phyloP scores from a whole-genome alignment of 1,140 invertebrate genomes.

The Heliconius hermathena region DNA sequence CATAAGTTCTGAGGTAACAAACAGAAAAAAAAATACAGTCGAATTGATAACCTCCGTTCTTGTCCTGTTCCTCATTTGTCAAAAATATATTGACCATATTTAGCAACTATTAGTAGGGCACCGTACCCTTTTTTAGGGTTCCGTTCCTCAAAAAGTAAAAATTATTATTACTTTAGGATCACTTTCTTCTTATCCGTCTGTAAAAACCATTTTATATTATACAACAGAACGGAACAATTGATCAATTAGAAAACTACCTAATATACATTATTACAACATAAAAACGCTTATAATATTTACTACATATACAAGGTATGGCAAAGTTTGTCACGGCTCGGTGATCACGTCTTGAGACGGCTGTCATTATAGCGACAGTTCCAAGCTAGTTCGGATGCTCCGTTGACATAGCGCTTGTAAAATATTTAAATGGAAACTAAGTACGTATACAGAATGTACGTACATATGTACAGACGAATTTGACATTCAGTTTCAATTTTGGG shows the following conservation, averaged over 20 bases:
- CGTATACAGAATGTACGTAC: background rate
- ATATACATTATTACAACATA: background rate
- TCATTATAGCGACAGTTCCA: conserved; percentile 2
- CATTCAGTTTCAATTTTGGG: background rate
- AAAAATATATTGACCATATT: no score
- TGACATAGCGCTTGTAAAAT: background rate
- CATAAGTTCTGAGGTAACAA: no score
- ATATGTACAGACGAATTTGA: background rate
- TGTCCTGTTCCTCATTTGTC: no score
- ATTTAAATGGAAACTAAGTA: background rate
- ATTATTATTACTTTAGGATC: no score
- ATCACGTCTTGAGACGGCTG: background rate
- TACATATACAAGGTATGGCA: background rate
- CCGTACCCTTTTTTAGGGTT: no score
- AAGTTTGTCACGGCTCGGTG: background rate
- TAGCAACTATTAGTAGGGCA: no score
- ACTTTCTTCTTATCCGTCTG: no score
- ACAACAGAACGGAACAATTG: background rate
- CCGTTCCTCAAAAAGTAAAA: no score
- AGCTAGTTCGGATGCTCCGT: background rate
- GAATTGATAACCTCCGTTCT: no score
- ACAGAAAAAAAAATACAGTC: no score
- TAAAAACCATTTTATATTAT: background rate
- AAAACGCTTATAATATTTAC: no score
- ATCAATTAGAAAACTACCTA: background rate